Base-by-base conservation (phyloP, 30 jellyfish, hydroid and myxozoan species). In the Chironex yamaguchii region DNA sequence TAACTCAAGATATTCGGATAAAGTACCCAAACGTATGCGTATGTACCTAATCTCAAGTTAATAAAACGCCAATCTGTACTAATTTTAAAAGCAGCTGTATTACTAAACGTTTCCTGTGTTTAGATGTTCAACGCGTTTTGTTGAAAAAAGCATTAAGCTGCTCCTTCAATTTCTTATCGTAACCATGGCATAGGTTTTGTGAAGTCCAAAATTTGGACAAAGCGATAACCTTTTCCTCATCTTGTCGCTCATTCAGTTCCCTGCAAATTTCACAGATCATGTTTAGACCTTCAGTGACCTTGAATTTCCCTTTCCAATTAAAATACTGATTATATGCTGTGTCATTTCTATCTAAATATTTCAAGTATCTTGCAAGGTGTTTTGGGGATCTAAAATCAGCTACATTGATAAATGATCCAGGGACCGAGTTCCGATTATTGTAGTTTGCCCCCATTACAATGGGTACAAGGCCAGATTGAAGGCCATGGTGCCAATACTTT, bases 361-460 rank as follows among this genome's bases (percentile, higher is more conserved):
- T 62, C 69, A 94, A 71, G 49, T 94, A 84, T 2, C 77, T 68
- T 11, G 97, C 97, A 22, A 94, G 80, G 34, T 78, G 75, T 52
- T 89, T 48, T 23, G 89, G 84, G 26, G 96, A 89, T 13, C 81
- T 33, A 79, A 88, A 94, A 17, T 77, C 72, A 25, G 83, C 34
- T 24, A 84, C 96, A 85, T 89, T 95, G 29, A 94, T 94, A 67
- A 87, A 94, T 34, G 99, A 94, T 2, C 95, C 96, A 1, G 93
- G 96, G 28, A 94, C 78, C 31, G 94, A 76, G 4, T 54, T 49
- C 34, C 87, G 66, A 22, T 52, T 17, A 58, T 68, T 32, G 64
- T 80, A 86, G 25, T 65, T 71, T 1, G 90, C 94, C 11, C 97
- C 99, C 97, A 94, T 89, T 14, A 84, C 95, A 70, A 94, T 52